Evolutionary conservation across 2,797 vertebrate species (phyloP), one percentile per base, ranked within the genome.

Genomic region (Neostethus bicornis): DNA sequence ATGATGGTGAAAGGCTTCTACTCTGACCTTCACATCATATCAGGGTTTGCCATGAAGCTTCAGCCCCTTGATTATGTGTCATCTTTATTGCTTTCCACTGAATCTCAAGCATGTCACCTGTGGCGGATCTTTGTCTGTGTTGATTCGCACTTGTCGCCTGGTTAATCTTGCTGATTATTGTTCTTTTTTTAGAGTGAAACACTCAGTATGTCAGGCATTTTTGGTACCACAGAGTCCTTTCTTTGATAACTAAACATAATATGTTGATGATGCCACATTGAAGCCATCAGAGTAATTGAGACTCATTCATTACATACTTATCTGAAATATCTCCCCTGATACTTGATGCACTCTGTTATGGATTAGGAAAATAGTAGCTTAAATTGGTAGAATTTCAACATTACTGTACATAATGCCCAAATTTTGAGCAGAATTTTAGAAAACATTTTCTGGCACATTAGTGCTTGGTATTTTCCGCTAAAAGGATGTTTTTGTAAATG

Each of bases 41-140:
- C 78, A 69, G 37, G 19, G 34, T 20, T 48, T 25, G 41, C 53
- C 39, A 13, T 47, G 53, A 52, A 45, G 60, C 35, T 68, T 25
- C 24, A 59, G 54, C 35, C 54, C n/a, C 43, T 79, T 67, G 29
- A 65, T 58, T 82, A 62, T 71, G 64, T 68, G 60, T 43, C 76
- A 83, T 77, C 67, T 76, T 81, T 60, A 51, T 60, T 69, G 71
- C 67, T 72, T 80, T 76, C 62, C 42, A 49, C 20, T 35, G 49
- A 81, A 77, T 83, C 70, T 81, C 55, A 77, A 70, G 79, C 70
- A 81, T 53, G 87, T 88, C 88, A 89, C 82, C 83, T 88, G 85
- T 86, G 81, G 60, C 61, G 78, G 78, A 63, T 42, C 57, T 79
- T 64, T 17, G 75, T 73, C 67, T 79, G 68, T 58, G 74, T n/a